phyloP scores from a whole-genome alignment of 30 jellyfish, hydroid and myxozoan genomes.

The Hydractinia echinata region DNA sequence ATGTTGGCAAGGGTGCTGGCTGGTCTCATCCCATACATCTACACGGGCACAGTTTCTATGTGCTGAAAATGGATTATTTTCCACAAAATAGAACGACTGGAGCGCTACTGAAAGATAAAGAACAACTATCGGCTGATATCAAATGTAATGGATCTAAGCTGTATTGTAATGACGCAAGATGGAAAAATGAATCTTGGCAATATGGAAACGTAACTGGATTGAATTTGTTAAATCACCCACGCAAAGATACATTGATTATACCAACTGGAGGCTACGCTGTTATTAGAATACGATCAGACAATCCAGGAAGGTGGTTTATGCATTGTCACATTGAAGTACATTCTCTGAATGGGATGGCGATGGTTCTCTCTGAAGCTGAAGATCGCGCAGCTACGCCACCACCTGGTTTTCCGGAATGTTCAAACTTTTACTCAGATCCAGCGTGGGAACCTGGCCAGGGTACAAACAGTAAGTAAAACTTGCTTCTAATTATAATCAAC shows the following conservation, averaged over 20 bases:
- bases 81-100: constrained; percentile 67
- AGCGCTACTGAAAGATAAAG: constrained; percentile 30
- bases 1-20: constrained; percentile 79
- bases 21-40: constrained; percentile 83
- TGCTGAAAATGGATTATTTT: constrained; percentile 73
- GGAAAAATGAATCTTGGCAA: constrained; percentile 49
- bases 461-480: constrained; percentile 22
- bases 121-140: constrained; percentile 30
- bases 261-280: constrained; percentile 93
- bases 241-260: constrained; percentile 76
- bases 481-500: no score
- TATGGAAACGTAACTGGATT: constrained; percentile 80
- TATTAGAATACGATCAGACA: constrained; percentile 77
- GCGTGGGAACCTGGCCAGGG: constrained; percentile 39
- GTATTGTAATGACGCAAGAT: constrained; percentile 73
- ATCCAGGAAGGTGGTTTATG: constrained; percentile 95
- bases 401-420: constrained; percentile 78
- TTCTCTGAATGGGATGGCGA: constrained; percentile 90
- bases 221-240: constrained; percentile 62
- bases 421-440: constrained; percentile 65
- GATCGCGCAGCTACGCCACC: constrained; percentile 86
- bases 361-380: constrained; percentile 78
- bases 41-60: constrained; percentile 86
- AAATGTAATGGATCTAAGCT: constrained; percentile 76
- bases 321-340: constrained; percentile 95